phyloP scores from a whole-genome alignment of 2,888 invertebrate genomes.

The Ceriagrion tenellum region DNA sequence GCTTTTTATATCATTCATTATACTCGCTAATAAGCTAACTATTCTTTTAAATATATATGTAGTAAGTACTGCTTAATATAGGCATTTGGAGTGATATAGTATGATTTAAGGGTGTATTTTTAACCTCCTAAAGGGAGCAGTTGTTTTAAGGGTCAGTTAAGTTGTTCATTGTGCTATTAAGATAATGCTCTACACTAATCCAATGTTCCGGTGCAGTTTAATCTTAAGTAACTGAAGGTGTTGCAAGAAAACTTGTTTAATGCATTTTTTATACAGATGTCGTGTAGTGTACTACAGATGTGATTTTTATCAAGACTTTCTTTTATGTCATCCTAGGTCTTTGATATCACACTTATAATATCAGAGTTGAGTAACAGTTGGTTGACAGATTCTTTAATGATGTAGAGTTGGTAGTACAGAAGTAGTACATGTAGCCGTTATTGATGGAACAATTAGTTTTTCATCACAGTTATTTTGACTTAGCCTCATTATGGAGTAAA shows the following conservation, averaged over 20 bases:
- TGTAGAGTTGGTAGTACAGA: neutral
- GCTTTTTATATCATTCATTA: constrained; percentile 53
- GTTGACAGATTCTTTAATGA: neutral
- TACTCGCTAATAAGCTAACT: constrained; percentile 40
- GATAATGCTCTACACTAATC: neutral
- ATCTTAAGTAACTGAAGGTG: neutral
- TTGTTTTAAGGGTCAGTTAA: constrained; percentile 26
- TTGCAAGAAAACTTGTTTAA: constrained; percentile 3
- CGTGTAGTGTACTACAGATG: neutral
- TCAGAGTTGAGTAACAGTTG: neutral
- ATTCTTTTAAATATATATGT: constrained; percentile 49
- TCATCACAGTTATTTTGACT: constrained; percentile 4
- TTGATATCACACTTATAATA: neutral
- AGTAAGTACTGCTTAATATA: constrained; percentile 39
- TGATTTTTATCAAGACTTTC: constrained; percentile 1
- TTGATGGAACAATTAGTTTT: neutral
- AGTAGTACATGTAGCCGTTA: neutral
- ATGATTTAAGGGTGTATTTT: constrained; percentile 61
- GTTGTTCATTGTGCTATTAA: constrained; percentile 47
- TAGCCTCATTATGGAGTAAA: neutral
- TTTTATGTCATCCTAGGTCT: neutral
- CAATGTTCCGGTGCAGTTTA: neutral
- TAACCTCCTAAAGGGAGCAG: neutral
- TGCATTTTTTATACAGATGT: neutral
- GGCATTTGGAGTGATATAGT: constrained; percentile 54